Evolutionary conservation across 2,797 vertebrate genomes (phyloP).

Genomic region (Rhinophrynus dorsalis): DNA sequence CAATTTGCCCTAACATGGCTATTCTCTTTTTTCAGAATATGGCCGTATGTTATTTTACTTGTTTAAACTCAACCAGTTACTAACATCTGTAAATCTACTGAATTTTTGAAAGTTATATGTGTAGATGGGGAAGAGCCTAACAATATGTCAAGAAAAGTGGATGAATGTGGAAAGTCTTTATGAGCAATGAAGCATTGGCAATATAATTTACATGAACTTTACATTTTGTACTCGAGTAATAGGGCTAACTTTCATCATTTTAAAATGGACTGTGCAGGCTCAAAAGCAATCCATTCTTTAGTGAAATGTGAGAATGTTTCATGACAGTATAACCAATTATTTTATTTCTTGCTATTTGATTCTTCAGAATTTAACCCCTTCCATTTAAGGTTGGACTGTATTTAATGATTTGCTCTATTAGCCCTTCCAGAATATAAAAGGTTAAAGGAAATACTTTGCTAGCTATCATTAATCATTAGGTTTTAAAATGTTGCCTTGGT

Average conservation of each 20-base stretch:
- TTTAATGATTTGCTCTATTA: not conserved
- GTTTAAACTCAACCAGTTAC: not conserved
- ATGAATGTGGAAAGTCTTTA: constrained; percentile 3
- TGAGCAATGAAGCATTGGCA: not conserved
- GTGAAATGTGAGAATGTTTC: not conserved
- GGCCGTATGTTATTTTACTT: not conserved
- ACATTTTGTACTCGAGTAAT: not conserved
- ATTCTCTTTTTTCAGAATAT: too few relatives aligned
- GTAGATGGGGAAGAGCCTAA: not conserved
- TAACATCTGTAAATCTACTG: not conserved
- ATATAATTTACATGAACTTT: constrained; percentile 26
- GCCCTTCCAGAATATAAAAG: not conserved
- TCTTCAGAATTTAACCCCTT: not conserved
- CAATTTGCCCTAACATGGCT: too few relatives aligned
- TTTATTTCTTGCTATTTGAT: not conserved
- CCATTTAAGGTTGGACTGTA: not conserved
- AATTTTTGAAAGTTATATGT: not conserved
- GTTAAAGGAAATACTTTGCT: not conserved
- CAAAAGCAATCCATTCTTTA: constrained; percentile 1
- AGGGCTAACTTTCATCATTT: constrained; percentile 4
- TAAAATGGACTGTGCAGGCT: not conserved
- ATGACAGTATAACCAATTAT: not conserved
- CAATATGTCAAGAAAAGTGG: constrained; percentile 3
- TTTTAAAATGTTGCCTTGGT: not conserved
- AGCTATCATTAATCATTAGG: not conserved